Conservation (phyloP, 2,113 vertebrate genomes). For the Caracal caracal region DNA sequence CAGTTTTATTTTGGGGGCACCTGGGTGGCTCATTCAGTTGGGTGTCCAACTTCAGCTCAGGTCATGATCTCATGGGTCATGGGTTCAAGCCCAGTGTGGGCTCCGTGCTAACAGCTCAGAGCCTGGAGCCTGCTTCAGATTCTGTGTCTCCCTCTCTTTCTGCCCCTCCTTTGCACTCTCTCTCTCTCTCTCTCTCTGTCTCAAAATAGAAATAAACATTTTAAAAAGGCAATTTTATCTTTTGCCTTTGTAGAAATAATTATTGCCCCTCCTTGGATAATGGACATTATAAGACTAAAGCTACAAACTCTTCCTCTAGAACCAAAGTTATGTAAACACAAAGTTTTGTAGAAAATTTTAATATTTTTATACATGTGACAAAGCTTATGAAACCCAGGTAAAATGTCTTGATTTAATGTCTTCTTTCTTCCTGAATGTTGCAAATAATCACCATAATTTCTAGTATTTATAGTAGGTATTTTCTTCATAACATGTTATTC, state of each 20-base stretch:
- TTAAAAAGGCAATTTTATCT: background rate
- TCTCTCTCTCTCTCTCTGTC: too few species aligned
- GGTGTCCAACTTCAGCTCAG: too few species aligned
- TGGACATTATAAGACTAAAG: background rate
- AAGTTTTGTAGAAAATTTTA: background rate
- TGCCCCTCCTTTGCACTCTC: too few species aligned
- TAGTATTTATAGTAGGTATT: background rate
- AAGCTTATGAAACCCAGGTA: background rate
- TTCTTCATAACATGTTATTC: slow-evolving; percentile 7
- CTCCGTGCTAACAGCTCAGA: too few species aligned
- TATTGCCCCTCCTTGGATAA: background rate
- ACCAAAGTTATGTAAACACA: background rate
- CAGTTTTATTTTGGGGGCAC: background rate
- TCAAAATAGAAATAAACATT: background rate
- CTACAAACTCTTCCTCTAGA: background rate
- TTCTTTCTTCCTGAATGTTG: background rate
- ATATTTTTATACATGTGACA: background rate
- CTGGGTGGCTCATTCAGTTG: too few species aligned
- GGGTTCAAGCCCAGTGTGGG: too few species aligned
- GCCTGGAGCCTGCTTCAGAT: too few species aligned
- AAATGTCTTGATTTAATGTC: background rate
- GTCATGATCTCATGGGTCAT: too few species aligned
- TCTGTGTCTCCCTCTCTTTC: too few species aligned
- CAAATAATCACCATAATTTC: background rate
- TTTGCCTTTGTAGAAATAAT: slow-evolving; percentile 31